phyloP scores from a whole-genome alignment of 1,140 invertebrate species.

The Psix sp. region DNA sequence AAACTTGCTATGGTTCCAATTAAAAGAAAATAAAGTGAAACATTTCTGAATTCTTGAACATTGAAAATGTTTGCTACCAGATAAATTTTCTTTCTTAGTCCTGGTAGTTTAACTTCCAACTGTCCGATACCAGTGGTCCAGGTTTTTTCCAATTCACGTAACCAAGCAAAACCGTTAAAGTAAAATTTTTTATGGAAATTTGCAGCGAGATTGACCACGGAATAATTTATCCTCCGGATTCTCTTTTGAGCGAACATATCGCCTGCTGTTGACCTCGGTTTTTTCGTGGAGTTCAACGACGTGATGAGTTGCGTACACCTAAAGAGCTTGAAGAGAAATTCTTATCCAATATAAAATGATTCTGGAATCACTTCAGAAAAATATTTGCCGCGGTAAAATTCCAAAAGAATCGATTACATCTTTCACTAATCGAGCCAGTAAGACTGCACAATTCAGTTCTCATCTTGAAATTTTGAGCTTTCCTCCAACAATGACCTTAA shows the following conservation, averaged over 20 bases:
- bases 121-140: not conserved
- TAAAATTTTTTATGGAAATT: constrained; percentile 1
- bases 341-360: constrained; percentile 4
- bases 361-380: too few species aligned
- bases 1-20: too few species aligned
- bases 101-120: not conserved
- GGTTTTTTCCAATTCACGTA: not conserved
- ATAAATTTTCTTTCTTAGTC: too few species aligned
- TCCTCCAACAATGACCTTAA: too few species aligned
- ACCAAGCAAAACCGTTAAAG: constrained; percentile 5
- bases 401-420: too few species aligned
- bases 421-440: too few species aligned
- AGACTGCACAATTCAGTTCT: too few species aligned
- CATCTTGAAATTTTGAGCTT: too few species aligned
- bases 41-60: too few species aligned
- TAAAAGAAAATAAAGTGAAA: too few species aligned
- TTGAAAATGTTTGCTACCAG: too few species aligned
- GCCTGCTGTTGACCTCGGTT: not conserved
- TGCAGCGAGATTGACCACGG: constrained; percentile 5
- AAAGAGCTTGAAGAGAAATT: not conserved
- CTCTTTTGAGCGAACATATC: not conserved
- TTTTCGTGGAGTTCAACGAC: not conserved
- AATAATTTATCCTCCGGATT: not conserved
- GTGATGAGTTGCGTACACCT: not conserved
- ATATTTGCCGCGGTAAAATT: too few species aligned